A percentile compares a stretch with the other conserved stretches of the same genome.
Evolutionary conservation across 2,888 invertebrate species (phyloP).

Genomic region (Ypsolopha scabrella): DNA sequence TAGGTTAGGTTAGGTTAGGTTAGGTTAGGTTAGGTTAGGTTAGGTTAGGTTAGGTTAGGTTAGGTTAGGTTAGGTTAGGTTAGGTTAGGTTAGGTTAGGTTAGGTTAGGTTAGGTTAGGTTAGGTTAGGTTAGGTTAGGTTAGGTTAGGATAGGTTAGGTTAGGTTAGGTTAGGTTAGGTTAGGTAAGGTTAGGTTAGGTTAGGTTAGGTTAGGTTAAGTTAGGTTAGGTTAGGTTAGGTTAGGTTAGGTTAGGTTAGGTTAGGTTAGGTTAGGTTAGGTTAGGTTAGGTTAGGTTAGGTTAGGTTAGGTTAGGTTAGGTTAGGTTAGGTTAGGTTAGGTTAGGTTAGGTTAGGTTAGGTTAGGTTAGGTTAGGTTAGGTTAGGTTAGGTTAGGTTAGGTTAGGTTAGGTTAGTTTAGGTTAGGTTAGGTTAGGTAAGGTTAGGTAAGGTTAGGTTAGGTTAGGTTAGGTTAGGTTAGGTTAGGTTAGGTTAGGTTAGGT

Average conservation of each 20-base stretch:
- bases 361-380: conserved; percentile 6
- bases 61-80: too few species aligned
- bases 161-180: conserved; percentile 10
- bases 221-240: conserved; percentile 5
- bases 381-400: conserved; percentile 9
- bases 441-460: conserved; percentile 7
- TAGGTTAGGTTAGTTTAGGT: conserved; percentile 8
- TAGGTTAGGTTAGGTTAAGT: conserved; percentile 11
- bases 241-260: conserved; percentile 9
- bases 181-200: conserved; percentile 9
- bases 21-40: too few species aligned
- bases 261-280: conserved; percentile 12
- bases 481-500: conserved; percentile 7
- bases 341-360: conserved; percentile 12
- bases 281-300: conserved; percentile 12
- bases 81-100: conserved; percentile 10
- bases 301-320: conserved; percentile 11
- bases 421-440: conserved; percentile 7
- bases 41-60: too few species aligned
- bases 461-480: conserved; percentile 7
- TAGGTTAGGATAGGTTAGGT: conserved; percentile 8
- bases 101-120: conserved; percentile 9
- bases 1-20: too few species aligned
- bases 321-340: conserved; percentile 11
- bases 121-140: conserved; percentile 8